Base-by-base conservation (phyloP, 2,113 vertebrate genomes). In the Vidua macroura region DNA sequence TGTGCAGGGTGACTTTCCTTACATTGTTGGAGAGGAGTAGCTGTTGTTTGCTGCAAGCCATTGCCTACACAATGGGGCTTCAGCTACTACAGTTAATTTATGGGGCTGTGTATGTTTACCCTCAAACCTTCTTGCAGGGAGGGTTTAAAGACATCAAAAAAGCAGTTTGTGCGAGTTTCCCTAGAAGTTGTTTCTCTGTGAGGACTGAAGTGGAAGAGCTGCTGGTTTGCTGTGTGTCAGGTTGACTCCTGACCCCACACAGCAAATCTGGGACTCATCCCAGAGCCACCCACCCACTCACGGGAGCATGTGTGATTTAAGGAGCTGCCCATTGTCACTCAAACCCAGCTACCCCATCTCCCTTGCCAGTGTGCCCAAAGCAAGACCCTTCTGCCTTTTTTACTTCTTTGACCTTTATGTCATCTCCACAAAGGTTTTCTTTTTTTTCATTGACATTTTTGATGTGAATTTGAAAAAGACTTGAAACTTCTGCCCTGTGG, bases 41-140 rank as follows among this genome's bases (percentile, higher is more conserved):
- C 92, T 94, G 94, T 48, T 86, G 76, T 88, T 87, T 46, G 93
- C 83, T 94, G 46, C 2, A 9, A 94, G 82, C 90, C 92, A 90
- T 70, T 93, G 86, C 93, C 90, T 76, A 52, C 90, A 97, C 93
- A 96, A 94, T 93, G 86, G 73, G 80, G 39, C 86, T 92, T 81
- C 69, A 72, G 79, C 90, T 92, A 69, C 62, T 85, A 83, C 63
- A 60, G 93, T 73, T 97, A 84, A 96, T 96, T 96, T 96, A 96
- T 93, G 80, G 69, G 37, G 60, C 90, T 92, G 83, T 76, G 37
- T 93, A 76, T 78, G 59, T 88, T 94, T 74, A 58, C 41, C 73
- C 53, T 94, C 92, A 92, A 95, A 96, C 60, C 14, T 6, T 75
- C 92, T 94, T 94, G 60, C 58, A 77, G 76, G 63, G 83, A 94